Evolutionary conservation across 1,140 invertebrate genomes (phyloP).

Genomic region (Drosophila murphyi): DNA sequence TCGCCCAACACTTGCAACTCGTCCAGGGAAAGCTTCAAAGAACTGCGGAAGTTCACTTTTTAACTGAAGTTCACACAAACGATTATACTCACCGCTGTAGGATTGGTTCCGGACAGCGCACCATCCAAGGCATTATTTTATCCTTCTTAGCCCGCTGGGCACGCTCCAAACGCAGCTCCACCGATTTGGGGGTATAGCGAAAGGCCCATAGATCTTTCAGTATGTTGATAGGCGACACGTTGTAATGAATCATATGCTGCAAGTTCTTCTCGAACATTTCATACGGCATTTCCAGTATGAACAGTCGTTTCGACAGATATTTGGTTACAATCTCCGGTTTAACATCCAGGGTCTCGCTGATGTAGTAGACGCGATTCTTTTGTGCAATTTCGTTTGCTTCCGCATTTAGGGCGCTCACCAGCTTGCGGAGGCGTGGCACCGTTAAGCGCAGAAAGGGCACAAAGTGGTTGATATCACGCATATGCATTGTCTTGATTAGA

Average conservation of each 20-base stretch:
- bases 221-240: slow-evolving; percentile 84
- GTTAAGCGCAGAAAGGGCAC: slow-evolving; percentile 74
- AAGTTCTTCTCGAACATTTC: slow-evolving; percentile 81
- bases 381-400: slow-evolving; percentile 50
- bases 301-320: slow-evolving; percentile 75
- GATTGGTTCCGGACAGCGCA: slow-evolving; percentile 84
- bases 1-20: slow-evolving; percentile 85
- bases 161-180: slow-evolving; percentile 81
- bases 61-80: background rate
- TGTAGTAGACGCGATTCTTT: slow-evolving; percentile 79
- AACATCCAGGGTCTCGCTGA: slow-evolving; percentile 70
- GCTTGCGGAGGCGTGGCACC: slow-evolving; percentile 59
- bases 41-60: slow-evolving; percentile 51
- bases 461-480: slow-evolving; percentile 76
- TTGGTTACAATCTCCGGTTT: slow-evolving; percentile 69
- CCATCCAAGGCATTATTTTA: slow-evolving; percentile 86
- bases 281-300: slow-evolving; percentile 80
- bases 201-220: slow-evolving; percentile 86
- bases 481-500: slow-evolving; percentile 57
- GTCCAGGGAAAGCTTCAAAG: slow-evolving; percentile 83
- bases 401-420: slow-evolving; percentile 48
- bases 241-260: slow-evolving; percentile 79
- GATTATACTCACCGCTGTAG: slow-evolving; percentile 66
- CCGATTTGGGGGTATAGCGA: slow-evolving; percentile 81
- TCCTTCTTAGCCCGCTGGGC: slow-evolving; percentile 84